These are phyloP conservation scores for Hafferia zeledoni DNA, from an alignment of 2,797 vertebrate genomes.

Conservation along the genomic window DNA sequence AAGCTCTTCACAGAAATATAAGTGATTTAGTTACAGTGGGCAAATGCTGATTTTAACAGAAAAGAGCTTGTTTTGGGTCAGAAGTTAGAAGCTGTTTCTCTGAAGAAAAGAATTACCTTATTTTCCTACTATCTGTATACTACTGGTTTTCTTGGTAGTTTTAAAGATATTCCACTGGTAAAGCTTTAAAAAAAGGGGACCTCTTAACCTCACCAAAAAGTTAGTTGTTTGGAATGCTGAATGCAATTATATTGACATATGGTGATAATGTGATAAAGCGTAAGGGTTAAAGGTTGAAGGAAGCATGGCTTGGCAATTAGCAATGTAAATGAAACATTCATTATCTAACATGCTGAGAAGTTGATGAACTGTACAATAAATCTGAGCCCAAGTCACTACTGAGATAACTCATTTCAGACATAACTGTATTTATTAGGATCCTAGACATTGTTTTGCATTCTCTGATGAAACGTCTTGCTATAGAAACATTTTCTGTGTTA, in stretches of 20 bases:
- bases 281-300: conserved; percentile 85
- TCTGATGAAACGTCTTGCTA: conserved; percentile 49
- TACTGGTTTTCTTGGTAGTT: not conserved
- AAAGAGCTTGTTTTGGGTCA: not conserved
- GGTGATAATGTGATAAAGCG: conserved; percentile 83
- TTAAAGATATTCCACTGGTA: conserved; percentile 37
- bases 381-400: conserved; percentile 91
- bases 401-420: conserved; percentile 88
- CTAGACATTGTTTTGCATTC: conserved; percentile 70
- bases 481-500: conserved; percentile 53
- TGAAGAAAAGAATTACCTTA: not conserved
- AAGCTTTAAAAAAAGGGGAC: conserved; percentile 68
- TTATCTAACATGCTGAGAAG: conserved; percentile 96
- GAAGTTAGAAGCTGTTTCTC: not conserved
- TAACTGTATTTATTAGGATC: conserved; percentile 79
- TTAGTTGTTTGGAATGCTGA: conserved; percentile 78
- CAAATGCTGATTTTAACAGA: not conserved
- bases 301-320: conserved; percentile 87
- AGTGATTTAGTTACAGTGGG: not conserved
- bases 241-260: conserved; percentile 86
- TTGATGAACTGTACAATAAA: conserved; percentile 99
- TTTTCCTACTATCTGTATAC: not conserved
- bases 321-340: conserved; percentile 96
- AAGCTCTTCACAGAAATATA: not conserved
- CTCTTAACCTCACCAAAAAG: conserved; percentile 68